Conservation (phyloP, 2,113 vertebrate genomes). For the Caranx melampygus region DNA sequence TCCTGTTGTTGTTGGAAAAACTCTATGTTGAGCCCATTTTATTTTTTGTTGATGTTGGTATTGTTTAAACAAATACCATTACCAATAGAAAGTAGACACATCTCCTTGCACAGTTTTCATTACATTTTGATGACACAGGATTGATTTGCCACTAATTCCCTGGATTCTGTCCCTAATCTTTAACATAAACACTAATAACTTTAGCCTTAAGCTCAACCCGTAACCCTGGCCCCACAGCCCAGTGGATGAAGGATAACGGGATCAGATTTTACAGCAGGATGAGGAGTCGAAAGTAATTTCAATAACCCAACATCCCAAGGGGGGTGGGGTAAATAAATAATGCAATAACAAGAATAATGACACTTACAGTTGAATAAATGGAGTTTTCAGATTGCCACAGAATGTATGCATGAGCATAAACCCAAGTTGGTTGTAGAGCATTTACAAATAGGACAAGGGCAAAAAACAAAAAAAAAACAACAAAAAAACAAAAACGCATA, state of each 20-base stretch:
- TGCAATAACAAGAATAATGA: neutral
- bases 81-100: neutral
- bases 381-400: neutral
- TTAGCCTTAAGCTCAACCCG: neutral
- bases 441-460: constrained; percentile 33
- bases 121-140: neutral
- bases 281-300: neutral
- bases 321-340: neutral
- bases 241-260: constrained; percentile 2
- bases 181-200: constrained; percentile 18
- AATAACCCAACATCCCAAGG: neutral
- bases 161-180: constrained; percentile 20
- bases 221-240: neutral
- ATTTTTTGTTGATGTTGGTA: neutral
- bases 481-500: neutral
- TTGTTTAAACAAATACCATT: neutral
- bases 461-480: neutral
- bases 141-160: constrained; percentile 23
- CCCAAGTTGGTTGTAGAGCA: neutral
- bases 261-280: constrained; percentile 13
- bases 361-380: neutral
- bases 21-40: neutral
- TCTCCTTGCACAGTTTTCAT: neutral
- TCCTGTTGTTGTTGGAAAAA: neutral
- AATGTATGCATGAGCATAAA: neutral